Percentiles rank a stretch among this genome's conserved stretches.
Evolutionary conservation across 2,888 invertebrate genomes (phyloP).

Genomic region (Drosophila quinaria): DNA sequence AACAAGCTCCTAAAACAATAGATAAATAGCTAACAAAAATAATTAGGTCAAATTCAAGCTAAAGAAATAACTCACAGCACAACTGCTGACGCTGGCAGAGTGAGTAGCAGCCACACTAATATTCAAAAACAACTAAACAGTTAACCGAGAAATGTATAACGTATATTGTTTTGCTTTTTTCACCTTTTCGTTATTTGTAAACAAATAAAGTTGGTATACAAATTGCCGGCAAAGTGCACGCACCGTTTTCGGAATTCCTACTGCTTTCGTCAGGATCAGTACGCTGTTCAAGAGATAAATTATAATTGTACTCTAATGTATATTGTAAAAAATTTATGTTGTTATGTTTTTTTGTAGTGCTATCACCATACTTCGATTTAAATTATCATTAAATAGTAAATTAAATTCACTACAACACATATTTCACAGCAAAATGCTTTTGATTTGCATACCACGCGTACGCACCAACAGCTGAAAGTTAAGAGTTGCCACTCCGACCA

Average conservation of each 20-base stretch:
- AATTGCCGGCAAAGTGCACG: conserved; percentile 38
- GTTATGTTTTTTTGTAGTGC: neutral
- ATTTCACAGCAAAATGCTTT: neutral
- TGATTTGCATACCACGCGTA: conserved; percentile 21
- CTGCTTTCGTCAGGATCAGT: conserved; percentile 15
- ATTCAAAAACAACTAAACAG: neutral
- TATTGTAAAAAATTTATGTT: neutral
- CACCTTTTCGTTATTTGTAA: conserved; percentile 33
- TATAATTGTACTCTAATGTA: neutral
- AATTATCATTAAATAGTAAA: neutral
- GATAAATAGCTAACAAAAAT: neutral
- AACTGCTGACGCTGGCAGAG: conserved; percentile 39
- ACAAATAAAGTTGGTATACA: conserved; percentile 19
- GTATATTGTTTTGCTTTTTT: neutral
- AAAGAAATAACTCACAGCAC: conserved; percentile 6
- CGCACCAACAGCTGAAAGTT: conserved; percentile 30
- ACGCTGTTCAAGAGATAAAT: conserved; percentile 21
- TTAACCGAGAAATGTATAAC: neutral
- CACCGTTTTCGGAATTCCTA: conserved; percentile 16
- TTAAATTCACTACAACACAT: neutral
- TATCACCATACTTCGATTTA: neutral
- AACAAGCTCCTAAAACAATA: conserved; percentile 1
- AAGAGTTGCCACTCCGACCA: conserved; percentile 19
- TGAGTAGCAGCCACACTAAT: neutral
- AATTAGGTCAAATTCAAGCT: conserved; percentile 23